A percentile compares a stretch with the other conserved stretches of the same genome.
Conservation (phyloP, 2,888 invertebrate genomes). For the Nymphalis c-album region DNA sequence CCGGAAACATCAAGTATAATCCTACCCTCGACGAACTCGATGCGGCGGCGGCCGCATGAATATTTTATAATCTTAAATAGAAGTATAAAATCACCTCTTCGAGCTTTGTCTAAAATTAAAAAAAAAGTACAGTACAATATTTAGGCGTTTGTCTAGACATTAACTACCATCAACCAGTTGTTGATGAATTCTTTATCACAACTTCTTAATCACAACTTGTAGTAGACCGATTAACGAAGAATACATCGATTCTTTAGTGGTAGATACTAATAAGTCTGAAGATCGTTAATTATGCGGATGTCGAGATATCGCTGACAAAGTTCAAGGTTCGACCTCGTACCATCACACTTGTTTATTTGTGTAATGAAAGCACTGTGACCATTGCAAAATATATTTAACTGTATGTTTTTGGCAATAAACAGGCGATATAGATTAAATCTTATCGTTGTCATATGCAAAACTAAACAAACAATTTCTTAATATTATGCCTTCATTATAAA, state of each 20-base stretch:
- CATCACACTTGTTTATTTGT: conserved; percentile 19
- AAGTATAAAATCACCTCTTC: conserved; percentile 15
- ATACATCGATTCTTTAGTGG: not conserved
- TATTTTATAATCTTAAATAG: conserved; percentile 31
- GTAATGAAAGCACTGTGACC: not conserved
- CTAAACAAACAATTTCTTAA: too few species aligned
- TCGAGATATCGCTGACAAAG: conserved; percentile 45
- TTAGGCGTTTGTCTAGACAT: not conserved
- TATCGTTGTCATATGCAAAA: too few species aligned
- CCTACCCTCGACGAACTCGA: conserved; percentile 23
- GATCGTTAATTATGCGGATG: conserved; percentile 47
- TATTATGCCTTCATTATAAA: too few species aligned
- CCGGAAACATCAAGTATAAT: conserved; percentile 32
- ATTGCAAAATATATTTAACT: not conserved
- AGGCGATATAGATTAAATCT: not conserved
- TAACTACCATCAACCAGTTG: not conserved
- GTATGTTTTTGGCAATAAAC: not conserved
- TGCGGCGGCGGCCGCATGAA: conserved; percentile 26
- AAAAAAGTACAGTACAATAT: not conserved
- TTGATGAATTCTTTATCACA: not conserved
- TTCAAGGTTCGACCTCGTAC: conserved; percentile 48
- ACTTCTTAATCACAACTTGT: not conserved
- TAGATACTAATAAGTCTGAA: conserved; percentile 16
- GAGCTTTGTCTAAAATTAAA: not conserved
- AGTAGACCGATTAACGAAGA: not conserved